Evolutionary conservation across 2,113 vertebrate species (phyloP), one percentile per base, ranked within the genome.

Genomic region (Seriola dumerili): DNA sequence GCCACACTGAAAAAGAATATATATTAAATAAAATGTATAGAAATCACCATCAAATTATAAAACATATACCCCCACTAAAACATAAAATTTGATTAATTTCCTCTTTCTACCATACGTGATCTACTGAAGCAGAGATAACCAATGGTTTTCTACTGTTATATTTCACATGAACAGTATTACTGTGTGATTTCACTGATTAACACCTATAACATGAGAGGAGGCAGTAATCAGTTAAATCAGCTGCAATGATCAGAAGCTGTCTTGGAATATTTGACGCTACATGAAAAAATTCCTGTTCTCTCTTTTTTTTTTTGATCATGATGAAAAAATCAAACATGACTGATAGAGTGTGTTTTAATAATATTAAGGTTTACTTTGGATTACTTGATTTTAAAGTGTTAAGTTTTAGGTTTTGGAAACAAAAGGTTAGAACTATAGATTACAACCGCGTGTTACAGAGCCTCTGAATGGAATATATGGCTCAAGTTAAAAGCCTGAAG

Each of bases 401-500:
- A 29, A 19, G 16, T 8, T 42, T 17, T 42, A 34, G 34, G 59
- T 14, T 29, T 55, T 4, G 12, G 55, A 25, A 61, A 42, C 5
- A 25, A 10, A n/a, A 42, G 42, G 7, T 11, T 13, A 19, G 21
- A 67, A 29, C 50, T 58, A 5, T 64, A 62, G 4, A 6, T 70
- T 5, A 72, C 11, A 3, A 42, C 2, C 29, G 2, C 29, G 2
- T 29, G 29, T 29, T 29, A 29, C 14, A 44, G 63, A 75, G 1
- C 1, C 25, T 46, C 48, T 44, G 14, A 71, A 58, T 21, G 54
- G 42, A 72, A 80, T 65, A 67, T 52, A 50, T 67, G 68, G 63
- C 57, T 81, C 21, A 34, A 48, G 29, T 36, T 76, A 25, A 40
- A 29, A 66, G 58, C 78, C 75, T 68, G 34, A 64, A 78, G 84